A percentile compares a stretch with the other conserved stretches of the same genome.
Conservation (phyloP, 2,888 invertebrate genomes). For the Spodoptera littoralis region DNA sequence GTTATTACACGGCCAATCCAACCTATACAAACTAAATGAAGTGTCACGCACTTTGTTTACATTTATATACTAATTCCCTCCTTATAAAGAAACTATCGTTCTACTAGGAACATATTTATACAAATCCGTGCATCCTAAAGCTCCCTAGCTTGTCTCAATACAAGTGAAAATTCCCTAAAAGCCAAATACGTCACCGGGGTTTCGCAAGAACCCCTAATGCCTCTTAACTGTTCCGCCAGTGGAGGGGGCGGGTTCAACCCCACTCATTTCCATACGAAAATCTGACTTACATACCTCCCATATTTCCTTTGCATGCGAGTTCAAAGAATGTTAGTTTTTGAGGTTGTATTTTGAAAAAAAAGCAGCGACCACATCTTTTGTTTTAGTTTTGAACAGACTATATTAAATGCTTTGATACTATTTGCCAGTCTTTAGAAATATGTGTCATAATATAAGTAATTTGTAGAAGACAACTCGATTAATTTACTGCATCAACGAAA, state of each 20-base stretch:
- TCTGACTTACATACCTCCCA: slow-evolving; percentile 24
- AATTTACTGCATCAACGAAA: too few species aligned
- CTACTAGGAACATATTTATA: neutral
- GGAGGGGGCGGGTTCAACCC: slow-evolving; percentile 20
- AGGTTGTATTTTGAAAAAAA: slow-evolving; percentile 1
- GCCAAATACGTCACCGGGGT: slow-evolving; percentile 32
- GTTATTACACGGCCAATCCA: too few species aligned
- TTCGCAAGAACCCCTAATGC: slow-evolving; percentile 22
- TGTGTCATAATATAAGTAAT: too few species aligned
- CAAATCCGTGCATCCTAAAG: slow-evolving; percentile 3
- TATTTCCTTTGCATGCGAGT: slow-evolving; percentile 34
- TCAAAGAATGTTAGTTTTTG: slow-evolving; percentile 8
- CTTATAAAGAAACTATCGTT: neutral
- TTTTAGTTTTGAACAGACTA: too few species aligned
- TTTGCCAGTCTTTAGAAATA: too few species aligned
- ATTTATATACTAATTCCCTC: too few species aligned
- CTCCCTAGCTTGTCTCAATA: slow-evolving; percentile 7
- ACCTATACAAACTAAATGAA: too few species aligned
- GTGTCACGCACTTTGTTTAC: too few species aligned
- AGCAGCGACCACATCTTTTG: neutral
- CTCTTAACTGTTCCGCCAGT: slow-evolving; percentile 54
- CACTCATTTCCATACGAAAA: slow-evolving; percentile 46
- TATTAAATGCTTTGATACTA: too few species aligned
- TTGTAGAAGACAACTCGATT: too few species aligned
- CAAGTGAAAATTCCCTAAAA: slow-evolving; percentile 35